phyloP scores from a whole-genome alignment of 2,797 vertebrate species.

The Lacerta viridis region DNA sequence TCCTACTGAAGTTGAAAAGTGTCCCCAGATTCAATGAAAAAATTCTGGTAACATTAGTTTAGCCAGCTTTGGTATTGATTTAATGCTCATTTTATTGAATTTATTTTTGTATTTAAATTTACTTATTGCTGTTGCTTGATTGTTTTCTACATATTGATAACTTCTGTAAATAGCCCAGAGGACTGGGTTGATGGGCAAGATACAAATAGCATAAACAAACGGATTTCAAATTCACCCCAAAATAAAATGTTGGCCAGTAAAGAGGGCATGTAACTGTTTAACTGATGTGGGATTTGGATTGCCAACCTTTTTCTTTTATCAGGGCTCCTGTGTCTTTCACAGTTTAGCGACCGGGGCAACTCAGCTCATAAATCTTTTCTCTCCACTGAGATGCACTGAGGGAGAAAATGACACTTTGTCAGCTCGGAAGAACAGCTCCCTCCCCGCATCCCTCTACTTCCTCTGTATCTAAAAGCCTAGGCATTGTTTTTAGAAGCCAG shows the following conservation, averaged over 20 bases:
- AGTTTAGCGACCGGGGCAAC: not conserved
- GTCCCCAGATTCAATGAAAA: too few relatives aligned
- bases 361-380: not conserved
- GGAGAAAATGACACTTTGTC: not conserved
- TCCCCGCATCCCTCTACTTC: too few relatives aligned
- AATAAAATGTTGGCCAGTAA: too few relatives aligned
- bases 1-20: too few relatives aligned
- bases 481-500: not conserved
- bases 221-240: not conserved
- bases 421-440: too few relatives aligned
- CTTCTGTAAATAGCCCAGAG: not conserved
- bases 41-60: too few relatives aligned
- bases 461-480: not conserved
- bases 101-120: too few relatives aligned
- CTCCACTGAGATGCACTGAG: not conserved
- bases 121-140: not conserved
- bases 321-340: not conserved
- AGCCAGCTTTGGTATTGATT: too few relatives aligned
- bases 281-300: not conserved
- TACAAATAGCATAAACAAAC: not conserved
- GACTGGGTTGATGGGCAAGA: too few relatives aligned
- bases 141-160: not conserved
- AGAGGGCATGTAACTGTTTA: not conserved
- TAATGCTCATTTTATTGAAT: too few relatives aligned
- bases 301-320: not conserved